Percentiles rank a stretch among this genome's conserved stretches.
Conservation (phyloP, 1,140 invertebrate species). For the Acyrthosiphon pisum region DNA sequence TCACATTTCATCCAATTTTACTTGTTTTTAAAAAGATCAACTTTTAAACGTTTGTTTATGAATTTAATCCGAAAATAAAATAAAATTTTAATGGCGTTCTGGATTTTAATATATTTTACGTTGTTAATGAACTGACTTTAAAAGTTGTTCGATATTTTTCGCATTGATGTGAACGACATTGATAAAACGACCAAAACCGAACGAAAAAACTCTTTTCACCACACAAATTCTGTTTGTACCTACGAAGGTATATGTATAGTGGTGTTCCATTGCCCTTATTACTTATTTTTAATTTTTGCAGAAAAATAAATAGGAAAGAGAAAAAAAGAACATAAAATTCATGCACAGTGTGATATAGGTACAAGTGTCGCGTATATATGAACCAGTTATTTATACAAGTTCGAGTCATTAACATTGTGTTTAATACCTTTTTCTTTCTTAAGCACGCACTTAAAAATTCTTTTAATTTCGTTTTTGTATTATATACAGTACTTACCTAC, state of each 20-base stretch:
- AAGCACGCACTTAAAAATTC: not conserved
- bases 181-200: slow-evolving; percentile 18
- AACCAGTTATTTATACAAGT: not conserved
- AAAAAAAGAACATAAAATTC: not conserved
- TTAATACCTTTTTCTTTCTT: slow-evolving; percentile 25
- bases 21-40: not conserved
- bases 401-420: slow-evolving; percentile 34
- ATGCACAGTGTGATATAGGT: not conserved
- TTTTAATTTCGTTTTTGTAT: not conserved
- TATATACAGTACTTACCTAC: slow-evolving; percentile 14
- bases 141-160: slow-evolving; percentile 41
- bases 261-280: not conserved
- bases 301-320: not conserved
- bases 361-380: not conserved
- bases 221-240: not conserved
- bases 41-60: slow-evolving; percentile 33
- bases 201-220: not conserved
- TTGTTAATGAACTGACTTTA: slow-evolving; percentile 46
- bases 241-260: not conserved
- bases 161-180: slow-evolving; percentile 39
- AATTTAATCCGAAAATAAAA: slow-evolving; percentile 13
- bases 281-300: not conserved
- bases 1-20: slow-evolving; percentile 22
- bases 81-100: slow-evolving; percentile 46
- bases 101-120: slow-evolving; percentile 10